A percentile compares a stretch with the other conserved stretches of the same genome.
Evolutionary conservation across 1,140 invertebrate genomes (phyloP).

Genomic region (Pogonomyrmex barbatus): DNA sequence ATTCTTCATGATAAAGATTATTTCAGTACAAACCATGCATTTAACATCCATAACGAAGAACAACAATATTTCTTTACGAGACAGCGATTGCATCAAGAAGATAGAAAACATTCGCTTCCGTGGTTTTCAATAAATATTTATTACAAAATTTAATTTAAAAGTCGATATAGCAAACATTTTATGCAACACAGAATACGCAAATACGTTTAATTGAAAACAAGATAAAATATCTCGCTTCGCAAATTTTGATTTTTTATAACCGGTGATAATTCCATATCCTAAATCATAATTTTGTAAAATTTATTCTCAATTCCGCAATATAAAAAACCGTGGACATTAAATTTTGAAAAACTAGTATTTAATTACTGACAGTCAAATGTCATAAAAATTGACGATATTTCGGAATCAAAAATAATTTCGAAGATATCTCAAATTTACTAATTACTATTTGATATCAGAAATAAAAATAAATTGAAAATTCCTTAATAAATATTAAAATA

Average conservation of each 20-base stretch:
- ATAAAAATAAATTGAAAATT: neutral
- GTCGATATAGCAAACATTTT: conserved; percentile 1
- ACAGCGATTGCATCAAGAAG: neutral
- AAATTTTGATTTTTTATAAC: conserved; percentile 4
- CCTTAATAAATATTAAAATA: too few relatives aligned
- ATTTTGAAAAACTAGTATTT: neutral
- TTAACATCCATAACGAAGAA: neutral
- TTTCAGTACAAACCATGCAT: neutral
- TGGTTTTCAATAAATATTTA: neutral
- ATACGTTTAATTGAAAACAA: neutral
- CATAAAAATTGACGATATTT: neutral
- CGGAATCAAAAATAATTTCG: neutral
- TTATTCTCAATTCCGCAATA: neutral
- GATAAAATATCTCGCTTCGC: conserved; percentile 1
- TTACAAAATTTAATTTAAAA: conserved; percentile 5
- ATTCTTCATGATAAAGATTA: neutral
- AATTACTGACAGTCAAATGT: too few relatives aligned
- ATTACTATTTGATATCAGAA: neutral
- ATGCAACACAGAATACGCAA: conserved; percentile 10
- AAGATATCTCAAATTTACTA: neutral
- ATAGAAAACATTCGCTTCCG: neutral
- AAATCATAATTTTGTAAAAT: conserved; percentile 8
- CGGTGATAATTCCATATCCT: neutral
- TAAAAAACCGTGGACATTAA: neutral
- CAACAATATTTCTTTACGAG: neutral